These are phyloP conservation scores for Clostera curtula DNA, from an alignment of 2,888 invertebrate genomes.

Conservation along the genomic window DNA sequence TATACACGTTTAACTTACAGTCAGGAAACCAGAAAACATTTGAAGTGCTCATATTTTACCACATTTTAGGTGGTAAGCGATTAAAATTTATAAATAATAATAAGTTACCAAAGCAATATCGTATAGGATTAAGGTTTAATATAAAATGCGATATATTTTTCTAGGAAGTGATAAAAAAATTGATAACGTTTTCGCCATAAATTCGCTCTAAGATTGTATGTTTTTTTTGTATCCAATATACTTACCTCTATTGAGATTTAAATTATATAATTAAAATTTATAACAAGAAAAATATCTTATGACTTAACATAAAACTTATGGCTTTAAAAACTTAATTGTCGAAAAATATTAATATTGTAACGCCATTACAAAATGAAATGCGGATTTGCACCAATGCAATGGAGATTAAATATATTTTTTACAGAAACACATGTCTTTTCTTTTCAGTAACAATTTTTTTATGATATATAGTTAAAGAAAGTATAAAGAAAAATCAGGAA, in stretches of 20 bases:
- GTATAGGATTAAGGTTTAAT: conserved; percentile 38
- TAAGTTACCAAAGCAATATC: conserved; percentile 73
- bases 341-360: conserved; percentile 34
- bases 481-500: too few species aligned
- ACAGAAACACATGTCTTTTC: conserved; percentile 20
- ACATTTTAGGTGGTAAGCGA: conserved; percentile 38
- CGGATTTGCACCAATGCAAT: conserved; percentile 53
- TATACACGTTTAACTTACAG: too few species aligned
- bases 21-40: too few species aligned
- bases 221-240: conserved; percentile 49
- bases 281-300: conserved; percentile 48
- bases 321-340: conserved; percentile 59
- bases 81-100: too few species aligned
- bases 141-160: conserved; percentile 51
- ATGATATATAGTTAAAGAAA: too few species aligned
- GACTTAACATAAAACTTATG: conserved; percentile 50
- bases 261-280: conserved; percentile 30
- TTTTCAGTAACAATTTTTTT: conserved; percentile 10
- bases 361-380: conserved; percentile 27
- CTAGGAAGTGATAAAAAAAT: conserved; percentile 34
- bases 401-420: conserved; percentile 69
- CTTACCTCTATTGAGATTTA: conserved; percentile 56
- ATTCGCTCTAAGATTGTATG: conserved; percentile 44
- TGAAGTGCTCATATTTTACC: conserved; percentile 22
- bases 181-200: conserved; percentile 43